Conservation (phyloP, 1,140 invertebrate species). For the Ceratitis capitata region DNA sequence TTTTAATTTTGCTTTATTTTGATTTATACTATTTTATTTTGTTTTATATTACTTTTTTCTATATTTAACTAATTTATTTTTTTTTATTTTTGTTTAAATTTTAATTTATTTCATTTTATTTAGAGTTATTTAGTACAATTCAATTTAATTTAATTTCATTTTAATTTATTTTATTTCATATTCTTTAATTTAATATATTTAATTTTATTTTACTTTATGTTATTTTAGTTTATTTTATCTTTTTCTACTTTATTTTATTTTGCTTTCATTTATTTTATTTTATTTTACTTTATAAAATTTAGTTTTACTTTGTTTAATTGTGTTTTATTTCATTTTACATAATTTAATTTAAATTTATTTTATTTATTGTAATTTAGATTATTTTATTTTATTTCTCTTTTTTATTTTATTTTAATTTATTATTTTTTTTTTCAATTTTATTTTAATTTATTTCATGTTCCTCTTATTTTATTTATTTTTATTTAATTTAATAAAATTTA, state of each 20-base stretch:
- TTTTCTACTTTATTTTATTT: too few species aligned
- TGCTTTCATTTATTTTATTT: not conserved
- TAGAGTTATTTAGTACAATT: not conserved
- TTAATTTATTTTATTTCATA: too few species aligned
- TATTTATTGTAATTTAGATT: too few species aligned
- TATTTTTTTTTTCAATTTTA: not conserved
- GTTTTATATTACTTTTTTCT: not conserved
- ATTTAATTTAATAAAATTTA: not conserved
- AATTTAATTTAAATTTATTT: not conserved
- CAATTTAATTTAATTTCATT: not conserved
- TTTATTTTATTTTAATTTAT: not conserved
- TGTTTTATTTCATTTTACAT: not conserved
- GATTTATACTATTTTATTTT: not conserved
- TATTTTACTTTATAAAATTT: not conserved
- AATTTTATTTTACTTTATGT: not conserved
- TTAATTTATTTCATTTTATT: not conserved
- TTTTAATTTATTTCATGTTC: not conserved
- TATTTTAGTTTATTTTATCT: too few species aligned
- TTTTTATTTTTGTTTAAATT: not conserved
- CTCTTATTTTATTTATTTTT: not conserved
- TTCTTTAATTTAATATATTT: not conserved
- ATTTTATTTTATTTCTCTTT: not conserved
- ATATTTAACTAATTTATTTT: too few species aligned
- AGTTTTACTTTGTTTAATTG: too few species aligned
- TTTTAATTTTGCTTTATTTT: not conserved